Conservation (phyloP, 2,113 vertebrate species). For the Entomyzon cyanotis region DNA sequence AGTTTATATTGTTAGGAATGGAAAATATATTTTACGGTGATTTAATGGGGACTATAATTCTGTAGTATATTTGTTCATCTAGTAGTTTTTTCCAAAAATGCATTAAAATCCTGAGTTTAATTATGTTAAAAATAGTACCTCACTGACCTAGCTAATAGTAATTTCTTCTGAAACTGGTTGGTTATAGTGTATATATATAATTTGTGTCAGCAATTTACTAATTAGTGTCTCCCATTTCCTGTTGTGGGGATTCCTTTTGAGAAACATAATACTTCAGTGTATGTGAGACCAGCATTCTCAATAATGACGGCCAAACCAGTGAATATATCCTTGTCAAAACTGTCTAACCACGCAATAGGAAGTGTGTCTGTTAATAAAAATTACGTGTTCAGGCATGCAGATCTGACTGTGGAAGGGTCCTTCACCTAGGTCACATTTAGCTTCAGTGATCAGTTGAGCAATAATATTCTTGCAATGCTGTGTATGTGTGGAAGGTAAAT, state of each 20-base stretch:
- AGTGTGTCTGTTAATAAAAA: not conserved
- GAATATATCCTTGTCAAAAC: not conserved
- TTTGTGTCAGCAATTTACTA: not conserved
- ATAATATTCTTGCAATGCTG: not conserved
- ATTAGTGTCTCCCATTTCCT: slow-evolving; percentile 21
- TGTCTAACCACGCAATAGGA: not conserved
- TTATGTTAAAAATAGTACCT: not conserved
- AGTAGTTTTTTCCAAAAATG: not conserved
- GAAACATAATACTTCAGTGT: not conserved
- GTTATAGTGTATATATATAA: not conserved
- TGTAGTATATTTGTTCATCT: not conserved
- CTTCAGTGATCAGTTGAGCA: not conserved
- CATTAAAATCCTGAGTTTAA: not conserved
- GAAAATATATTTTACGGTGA: not conserved
- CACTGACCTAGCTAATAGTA: not conserved
- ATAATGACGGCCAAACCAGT: not conserved
- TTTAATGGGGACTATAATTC: not conserved
- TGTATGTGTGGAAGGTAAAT: not conserved
- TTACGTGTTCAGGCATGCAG: not conserved
- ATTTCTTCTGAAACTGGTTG: not conserved
- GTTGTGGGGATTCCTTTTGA: not conserved
- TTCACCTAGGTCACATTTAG: not conserved
- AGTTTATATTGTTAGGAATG: not conserved
- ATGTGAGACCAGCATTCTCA: not conserved
- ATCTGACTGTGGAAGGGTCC: not conserved